Evolutionary conservation across 2,888 invertebrate species (phyloP).

Genomic region (Tinea trinotella): DNA sequence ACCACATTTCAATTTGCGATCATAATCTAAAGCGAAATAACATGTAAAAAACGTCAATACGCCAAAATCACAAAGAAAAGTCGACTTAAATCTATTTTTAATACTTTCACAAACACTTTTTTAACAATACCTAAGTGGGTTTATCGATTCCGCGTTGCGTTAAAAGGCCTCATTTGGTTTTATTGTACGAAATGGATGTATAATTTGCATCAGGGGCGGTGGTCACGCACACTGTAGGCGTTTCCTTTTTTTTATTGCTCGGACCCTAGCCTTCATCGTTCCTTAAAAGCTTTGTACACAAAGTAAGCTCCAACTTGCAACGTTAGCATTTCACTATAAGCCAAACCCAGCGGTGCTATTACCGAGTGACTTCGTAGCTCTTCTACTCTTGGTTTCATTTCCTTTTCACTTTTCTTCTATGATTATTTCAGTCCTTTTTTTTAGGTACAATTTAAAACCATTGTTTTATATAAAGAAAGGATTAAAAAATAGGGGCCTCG

Average conservation of each 20-base stretch:
- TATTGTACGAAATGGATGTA: constrained; percentile 66
- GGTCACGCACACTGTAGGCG: constrained; percentile 59
- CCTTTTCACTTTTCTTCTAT: not conserved
- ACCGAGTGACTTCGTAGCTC: not conserved
- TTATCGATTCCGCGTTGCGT: constrained; percentile 66
- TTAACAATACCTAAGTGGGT: constrained; percentile 26
- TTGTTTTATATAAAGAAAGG: too few relatives aligned
- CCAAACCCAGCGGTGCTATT: constrained; percentile 2
- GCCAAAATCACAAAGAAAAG: not conserved
- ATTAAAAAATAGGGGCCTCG: too few relatives aligned
- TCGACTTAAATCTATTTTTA: constrained; percentile 7
- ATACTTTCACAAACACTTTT: constrained; percentile 9
- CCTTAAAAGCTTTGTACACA: constrained; percentile 37
- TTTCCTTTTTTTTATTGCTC: constrained; percentile 60
- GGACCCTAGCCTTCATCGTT: constrained; percentile 46
- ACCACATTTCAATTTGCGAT: not conserved
- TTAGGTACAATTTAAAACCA: too few relatives aligned
- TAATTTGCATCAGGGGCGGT: constrained; percentile 65
- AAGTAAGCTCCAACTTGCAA: constrained; percentile 18
- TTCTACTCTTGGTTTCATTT: constrained; percentile 5
- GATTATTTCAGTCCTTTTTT: too few relatives aligned
- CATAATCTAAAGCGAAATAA: not conserved
- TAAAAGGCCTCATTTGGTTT: constrained; percentile 69
- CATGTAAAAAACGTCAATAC: not conserved
- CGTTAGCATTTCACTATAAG: constrained; percentile 16